These are phyloP conservation scores for Puntigrus tetrazona DNA, from an alignment of 2,113 vertebrate genomes.

Conservation along the genomic window DNA sequence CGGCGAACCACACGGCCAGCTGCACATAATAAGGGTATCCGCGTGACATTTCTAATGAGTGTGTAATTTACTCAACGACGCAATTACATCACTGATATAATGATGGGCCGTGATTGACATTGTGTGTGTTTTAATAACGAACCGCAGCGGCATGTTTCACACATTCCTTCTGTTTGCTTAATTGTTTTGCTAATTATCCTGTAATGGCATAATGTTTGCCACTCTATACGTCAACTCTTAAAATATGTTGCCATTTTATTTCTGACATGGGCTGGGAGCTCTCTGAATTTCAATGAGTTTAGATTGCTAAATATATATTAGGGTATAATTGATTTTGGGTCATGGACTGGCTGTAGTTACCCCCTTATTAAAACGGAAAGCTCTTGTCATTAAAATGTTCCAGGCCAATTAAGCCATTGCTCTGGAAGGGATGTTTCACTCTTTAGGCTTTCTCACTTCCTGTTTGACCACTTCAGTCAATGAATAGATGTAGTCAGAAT, in stretches of 20 bases:
- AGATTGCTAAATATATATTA: slow-evolving; percentile 27
- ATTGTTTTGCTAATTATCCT: slow-evolving; percentile 52
- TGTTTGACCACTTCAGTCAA: slow-evolving; percentile 35
- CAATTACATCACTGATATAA: background rate
- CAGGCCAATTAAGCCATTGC: slow-evolving; percentile 53
- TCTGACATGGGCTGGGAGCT: slow-evolving; percentile 34
- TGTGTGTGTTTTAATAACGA: slow-evolving; percentile 2
- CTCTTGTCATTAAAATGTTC: slow-evolving; percentile 54
- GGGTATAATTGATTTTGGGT: slow-evolving; percentile 47
- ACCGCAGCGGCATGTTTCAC: background rate
- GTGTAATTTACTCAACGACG: slow-evolving; percentile 14
- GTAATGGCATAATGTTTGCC: slow-evolving; percentile 43
- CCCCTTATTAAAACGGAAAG: slow-evolving; percentile 48
- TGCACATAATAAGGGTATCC: slow-evolving; percentile 7
- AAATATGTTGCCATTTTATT: slow-evolving; percentile 41
- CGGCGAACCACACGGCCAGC: background rate
- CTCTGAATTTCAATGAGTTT: slow-evolving; percentile 38
- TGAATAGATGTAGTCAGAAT: slow-evolving; percentile 41
- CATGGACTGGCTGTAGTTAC: slow-evolving; percentile 42
- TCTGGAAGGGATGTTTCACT: slow-evolving; percentile 37
- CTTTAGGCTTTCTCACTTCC: slow-evolving; percentile 25
- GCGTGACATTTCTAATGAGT: slow-evolving; percentile 18
- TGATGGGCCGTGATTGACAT: slow-evolving; percentile 16
- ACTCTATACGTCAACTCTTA: slow-evolving; percentile 49
- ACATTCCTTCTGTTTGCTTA: slow-evolving; percentile 48